Conservation (phyloP, 2,797 vertebrate genomes). For the Myioborus miniatus region DNA sequence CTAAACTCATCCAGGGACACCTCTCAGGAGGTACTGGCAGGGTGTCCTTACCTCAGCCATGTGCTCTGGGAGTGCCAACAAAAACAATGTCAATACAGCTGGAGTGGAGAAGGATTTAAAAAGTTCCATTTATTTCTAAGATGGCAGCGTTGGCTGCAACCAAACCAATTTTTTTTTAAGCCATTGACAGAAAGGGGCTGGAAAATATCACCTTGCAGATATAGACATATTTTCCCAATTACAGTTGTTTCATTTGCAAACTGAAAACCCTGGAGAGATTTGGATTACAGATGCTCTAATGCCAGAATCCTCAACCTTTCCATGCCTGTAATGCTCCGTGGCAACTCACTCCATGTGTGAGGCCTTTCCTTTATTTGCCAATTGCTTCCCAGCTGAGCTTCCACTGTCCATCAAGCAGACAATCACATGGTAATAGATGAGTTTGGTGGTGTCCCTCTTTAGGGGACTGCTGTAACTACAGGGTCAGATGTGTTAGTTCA, state of each 20-base stretch:
- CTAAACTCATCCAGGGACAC: background rate
- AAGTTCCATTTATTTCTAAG: background rate
- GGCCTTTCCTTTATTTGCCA: background rate
- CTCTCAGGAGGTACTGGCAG: background rate
- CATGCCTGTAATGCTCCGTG: background rate
- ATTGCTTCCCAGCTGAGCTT: background rate
- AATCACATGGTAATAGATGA: background rate
- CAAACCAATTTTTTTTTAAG: background rate
- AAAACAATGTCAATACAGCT: background rate
- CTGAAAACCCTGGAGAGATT: background rate
- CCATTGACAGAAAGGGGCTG: background rate
- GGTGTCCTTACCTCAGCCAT: background rate
- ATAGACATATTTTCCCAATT: background rate
- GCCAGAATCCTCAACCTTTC: background rate
- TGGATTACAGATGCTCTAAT: background rate
- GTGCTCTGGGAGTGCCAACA: background rate
- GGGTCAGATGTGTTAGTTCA: background rate
- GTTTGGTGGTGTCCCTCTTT: background rate
- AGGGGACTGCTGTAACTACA: background rate
- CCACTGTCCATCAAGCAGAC: background rate
- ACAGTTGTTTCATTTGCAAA: background rate
- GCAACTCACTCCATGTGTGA: background rate
- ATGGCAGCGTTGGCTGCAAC: background rate
- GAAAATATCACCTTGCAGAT: background rate
- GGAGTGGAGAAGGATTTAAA: background rate